Conservation (phyloP, 2,888 invertebrate species). For the Elegia similella region DNA sequence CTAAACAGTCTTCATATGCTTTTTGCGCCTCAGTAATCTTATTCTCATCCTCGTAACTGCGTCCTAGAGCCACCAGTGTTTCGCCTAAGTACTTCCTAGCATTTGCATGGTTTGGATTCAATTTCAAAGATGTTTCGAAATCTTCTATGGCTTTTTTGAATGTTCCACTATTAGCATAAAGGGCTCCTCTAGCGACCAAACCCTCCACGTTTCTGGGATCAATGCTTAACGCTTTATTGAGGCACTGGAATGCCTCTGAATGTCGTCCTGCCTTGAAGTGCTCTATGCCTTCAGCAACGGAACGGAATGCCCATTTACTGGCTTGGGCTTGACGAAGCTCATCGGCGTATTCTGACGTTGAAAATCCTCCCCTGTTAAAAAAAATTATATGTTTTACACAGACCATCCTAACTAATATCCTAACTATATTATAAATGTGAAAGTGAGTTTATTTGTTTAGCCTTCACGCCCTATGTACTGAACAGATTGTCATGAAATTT, state of each 20-base stretch:
- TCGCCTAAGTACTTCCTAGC: conserved; percentile 97
- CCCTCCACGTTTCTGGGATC: conserved; percentile 96
- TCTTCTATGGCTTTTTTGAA: conserved; percentile 97
- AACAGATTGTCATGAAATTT: too few species aligned
- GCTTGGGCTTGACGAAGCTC: conserved; percentile 94
- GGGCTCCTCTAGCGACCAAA: conserved; percentile 93
- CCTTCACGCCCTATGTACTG: too few species aligned
- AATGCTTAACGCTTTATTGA: conserved; percentile 95
- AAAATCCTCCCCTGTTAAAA: conserved; percentile 85
- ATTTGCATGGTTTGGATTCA: conserved; percentile 95
- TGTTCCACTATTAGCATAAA: conserved; percentile 96
- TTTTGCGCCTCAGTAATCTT: conserved; percentile 92
- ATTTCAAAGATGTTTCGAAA: conserved; percentile 93
- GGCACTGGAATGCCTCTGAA: conserved; percentile 96
- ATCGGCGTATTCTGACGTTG: conserved; percentile 90
- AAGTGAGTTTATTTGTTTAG: too few species aligned
- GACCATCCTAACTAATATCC: too few species aligned
- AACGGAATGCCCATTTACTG: conserved; percentile 95
- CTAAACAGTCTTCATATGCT: conserved; percentile 91
- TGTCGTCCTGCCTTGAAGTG: conserved; percentile 96
- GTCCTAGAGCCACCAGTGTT: conserved; percentile 93
- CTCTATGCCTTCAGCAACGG: conserved; percentile 97
- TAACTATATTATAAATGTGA: too few species aligned
- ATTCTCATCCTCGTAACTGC: conserved; percentile 93
- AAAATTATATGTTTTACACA: neutral